Evolutionary conservation across 2,888 invertebrate species (phyloP), one percentile per base, ranked within the genome.

Genomic region (Drosophila mimetica): DNA sequence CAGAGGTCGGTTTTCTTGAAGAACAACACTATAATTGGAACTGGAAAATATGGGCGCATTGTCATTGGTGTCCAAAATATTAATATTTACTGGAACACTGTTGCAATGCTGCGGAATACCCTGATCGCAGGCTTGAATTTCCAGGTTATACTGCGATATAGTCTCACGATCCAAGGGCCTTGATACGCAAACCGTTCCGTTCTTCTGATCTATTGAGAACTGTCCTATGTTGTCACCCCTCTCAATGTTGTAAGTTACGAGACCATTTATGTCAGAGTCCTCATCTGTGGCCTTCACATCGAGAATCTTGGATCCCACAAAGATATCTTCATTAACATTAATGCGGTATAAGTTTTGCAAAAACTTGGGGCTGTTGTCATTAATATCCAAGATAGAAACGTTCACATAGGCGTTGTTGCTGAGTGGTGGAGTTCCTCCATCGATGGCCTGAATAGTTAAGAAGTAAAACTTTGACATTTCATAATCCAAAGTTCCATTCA

Each of bases 61-160:
- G 91, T 99, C 98, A 91, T 99, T 99, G 0, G 96, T 95, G 91
- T 99, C 98, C 1, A 95, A 92, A 63, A 98, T 94, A 87, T 96
- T 96, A 51, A 99, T 93, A 86, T 95, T 95, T 4, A 98, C 94
- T 78, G 94, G 93, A 11, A 95, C 95, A 79, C 94, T 94, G 69
- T 94, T 94, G 48, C 96, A 96, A 20, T 96, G 93, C 57, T 94
- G 93, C 1, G 97, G 97, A 53, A 93, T 86, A 3, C 98, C 98
- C 80, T 94, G 94, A 91, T 98, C 98, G 44, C 94, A 94, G 3
- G 97, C 97, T 77, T 95, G 93, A 54, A 98, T 93, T 91, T 96
- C 96, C 51, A 98, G 91, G 41, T 94, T 93, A 91, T 97, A 97
- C 72, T 93, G 94, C 30, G 95, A 93, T 88, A 94, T 94, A 51